phyloP scores from a whole-genome alignment of 1,140 invertebrate species.

The Tigriopus japonicus region DNA sequence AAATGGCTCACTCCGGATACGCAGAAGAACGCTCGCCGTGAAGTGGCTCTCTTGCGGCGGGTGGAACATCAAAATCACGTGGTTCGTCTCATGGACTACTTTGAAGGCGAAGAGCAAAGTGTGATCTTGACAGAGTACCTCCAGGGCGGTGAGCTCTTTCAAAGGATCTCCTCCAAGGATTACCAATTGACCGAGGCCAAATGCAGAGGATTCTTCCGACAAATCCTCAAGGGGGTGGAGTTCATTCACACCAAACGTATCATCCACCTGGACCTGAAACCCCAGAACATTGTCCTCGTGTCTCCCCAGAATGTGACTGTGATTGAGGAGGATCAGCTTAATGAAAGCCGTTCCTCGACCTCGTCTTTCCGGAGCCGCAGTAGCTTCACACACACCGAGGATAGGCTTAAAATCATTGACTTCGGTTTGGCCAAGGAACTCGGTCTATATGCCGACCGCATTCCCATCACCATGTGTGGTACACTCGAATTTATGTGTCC shows the following conservation, averaged over 20 bases:
- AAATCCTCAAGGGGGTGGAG: constrained; percentile 71
- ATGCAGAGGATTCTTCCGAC: constrained; percentile 65
- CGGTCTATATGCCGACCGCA: constrained; percentile 30
- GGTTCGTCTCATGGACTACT: constrained; percentile 6
- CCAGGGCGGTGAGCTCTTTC: constrained; percentile 67
- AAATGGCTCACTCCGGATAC: not conserved
- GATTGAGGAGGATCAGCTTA: too few species aligned
- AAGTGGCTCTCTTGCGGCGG: not conserved
- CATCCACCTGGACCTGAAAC: constrained; percentile 78
- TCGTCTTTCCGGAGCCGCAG: not conserved
- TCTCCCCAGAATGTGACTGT: not conserved
- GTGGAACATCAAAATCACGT: constrained; percentile 2
- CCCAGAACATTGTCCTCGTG: constrained; percentile 80
- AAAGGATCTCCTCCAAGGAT: constrained; percentile 72
- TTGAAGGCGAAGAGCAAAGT: constrained; percentile 2
- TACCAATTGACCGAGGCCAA: constrained; percentile 75
- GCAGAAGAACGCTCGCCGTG: not conserved
- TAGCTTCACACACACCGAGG: constrained; percentile 39
- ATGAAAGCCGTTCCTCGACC: not conserved
- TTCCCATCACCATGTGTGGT: constrained; percentile 39
- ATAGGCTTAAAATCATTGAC: constrained; percentile 72
- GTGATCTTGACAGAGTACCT: constrained; percentile 9
- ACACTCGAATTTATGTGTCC: constrained; percentile 86
- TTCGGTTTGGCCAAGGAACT: constrained; percentile 68
- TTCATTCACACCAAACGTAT: constrained; percentile 70